Percentiles rank a stretch among this genome's conserved stretches.
These are phyloP conservation scores for Antheraea yamamai DNA, from an alignment of 2,888 invertebrate species.

Conservation along the genomic window DNA sequence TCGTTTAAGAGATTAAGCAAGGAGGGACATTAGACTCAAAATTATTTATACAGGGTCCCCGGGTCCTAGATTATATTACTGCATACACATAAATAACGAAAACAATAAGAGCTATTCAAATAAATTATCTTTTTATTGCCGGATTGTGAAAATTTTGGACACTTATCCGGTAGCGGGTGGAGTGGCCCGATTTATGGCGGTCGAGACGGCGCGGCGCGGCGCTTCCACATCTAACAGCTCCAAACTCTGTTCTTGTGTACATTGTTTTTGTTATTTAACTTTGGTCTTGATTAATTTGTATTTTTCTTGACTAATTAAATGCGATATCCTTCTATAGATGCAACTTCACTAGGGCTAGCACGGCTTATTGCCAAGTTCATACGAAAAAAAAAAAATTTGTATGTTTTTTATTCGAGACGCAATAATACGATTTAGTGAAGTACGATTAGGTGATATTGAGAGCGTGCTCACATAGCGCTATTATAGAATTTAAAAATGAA, in stretches of 20 bases:
- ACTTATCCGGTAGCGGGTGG: constrained; percentile 72
- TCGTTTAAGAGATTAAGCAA: constrained; percentile 80
- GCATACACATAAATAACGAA: constrained; percentile 82
- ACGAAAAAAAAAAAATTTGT: too few relatives aligned
- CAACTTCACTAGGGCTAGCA: too few relatives aligned
- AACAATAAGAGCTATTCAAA: constrained; percentile 83
- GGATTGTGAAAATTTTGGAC: constrained; percentile 83
- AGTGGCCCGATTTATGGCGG: constrained; percentile 72
- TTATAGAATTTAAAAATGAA: too few relatives aligned
- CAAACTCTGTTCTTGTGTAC: constrained; percentile 68
- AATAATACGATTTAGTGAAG: too few relatives aligned
- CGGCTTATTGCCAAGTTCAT: neutral
- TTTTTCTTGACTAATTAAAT: neutral
- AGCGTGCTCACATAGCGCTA: too few relatives aligned
- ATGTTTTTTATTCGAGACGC: too few relatives aligned
- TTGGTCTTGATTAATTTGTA: constrained; percentile 72
- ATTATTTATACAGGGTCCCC: constrained; percentile 81
- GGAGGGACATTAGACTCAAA: constrained; percentile 80
- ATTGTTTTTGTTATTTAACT: constrained; percentile 78
- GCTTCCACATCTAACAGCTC: constrained; percentile 58
- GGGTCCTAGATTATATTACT: constrained; percentile 80
- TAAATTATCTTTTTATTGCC: constrained; percentile 83
- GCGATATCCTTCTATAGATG: too few relatives aligned
- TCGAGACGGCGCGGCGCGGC: constrained; percentile 65
- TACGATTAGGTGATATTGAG: too few relatives aligned